phyloP scores from a whole-genome alignment of 2,113 vertebrate genomes.

The Odocoileus hemionus region DNA sequence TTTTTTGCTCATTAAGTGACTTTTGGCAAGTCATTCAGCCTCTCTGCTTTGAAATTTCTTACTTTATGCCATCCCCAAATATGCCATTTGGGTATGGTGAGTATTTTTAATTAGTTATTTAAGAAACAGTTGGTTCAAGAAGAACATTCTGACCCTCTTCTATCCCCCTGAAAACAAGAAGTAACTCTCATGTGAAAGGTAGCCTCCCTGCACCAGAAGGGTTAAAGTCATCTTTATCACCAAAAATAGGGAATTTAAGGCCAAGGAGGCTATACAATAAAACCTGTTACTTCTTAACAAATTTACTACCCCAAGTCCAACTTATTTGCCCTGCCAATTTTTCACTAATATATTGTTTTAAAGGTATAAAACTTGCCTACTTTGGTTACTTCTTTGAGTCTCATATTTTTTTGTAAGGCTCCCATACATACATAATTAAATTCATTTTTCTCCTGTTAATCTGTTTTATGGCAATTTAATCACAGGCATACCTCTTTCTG shows the following conservation, averaged over 20 bases:
- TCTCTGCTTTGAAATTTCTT: background rate
- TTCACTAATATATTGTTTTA: background rate
- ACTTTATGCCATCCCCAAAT: background rate
- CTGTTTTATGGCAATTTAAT: background rate
- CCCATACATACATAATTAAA: background rate
- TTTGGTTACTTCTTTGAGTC: background rate
- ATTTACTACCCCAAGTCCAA: background rate
- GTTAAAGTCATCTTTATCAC: background rate
- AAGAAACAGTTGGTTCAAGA: background rate
- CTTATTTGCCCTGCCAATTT: background rate
- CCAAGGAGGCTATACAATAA: background rate
- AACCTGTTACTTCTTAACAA: background rate
- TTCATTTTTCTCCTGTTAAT: background rate
- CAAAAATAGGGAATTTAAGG: background rate
- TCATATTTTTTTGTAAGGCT: background rate
- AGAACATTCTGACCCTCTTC: background rate
- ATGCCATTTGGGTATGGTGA: background rate
- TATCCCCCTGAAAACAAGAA: background rate
- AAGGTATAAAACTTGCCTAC: background rate
- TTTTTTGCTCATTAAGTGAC: background rate
- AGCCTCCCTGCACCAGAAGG: background rate
- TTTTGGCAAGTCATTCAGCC: background rate
- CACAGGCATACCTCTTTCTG: background rate
- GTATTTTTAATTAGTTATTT: background rate
- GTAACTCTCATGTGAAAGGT: background rate